Conservation (phyloP, 2,797 vertebrate genomes). For the Mycteria americana region DNA sequence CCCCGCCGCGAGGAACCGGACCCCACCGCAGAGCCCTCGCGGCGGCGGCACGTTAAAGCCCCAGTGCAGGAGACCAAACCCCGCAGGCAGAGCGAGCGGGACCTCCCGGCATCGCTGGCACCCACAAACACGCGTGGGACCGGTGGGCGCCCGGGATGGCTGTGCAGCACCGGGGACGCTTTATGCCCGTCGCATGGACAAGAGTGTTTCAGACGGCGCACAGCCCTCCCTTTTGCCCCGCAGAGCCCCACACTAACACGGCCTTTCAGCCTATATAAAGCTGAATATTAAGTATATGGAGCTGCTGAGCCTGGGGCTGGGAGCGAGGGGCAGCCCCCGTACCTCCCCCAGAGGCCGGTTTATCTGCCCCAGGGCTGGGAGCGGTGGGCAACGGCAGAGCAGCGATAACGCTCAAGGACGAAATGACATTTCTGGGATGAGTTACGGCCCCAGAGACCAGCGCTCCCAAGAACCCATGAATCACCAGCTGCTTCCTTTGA, state of each 20-base stretch:
- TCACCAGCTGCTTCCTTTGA: conserved; percentile 70
- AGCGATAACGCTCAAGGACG: conserved; percentile 69
- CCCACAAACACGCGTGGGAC: fast-evolving
- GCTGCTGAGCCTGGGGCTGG: neutral
- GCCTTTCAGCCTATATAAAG: fast-evolving
- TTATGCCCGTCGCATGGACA: fast-evolving
- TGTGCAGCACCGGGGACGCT: fast-evolving
- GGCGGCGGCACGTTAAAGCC: fast-evolving
- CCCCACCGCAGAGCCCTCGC: neutral
- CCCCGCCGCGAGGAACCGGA: neutral
- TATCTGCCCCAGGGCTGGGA: neutral
- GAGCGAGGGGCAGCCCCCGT: neutral
- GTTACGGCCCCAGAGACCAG: conserved; percentile 22
- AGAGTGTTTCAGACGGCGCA: fast-evolving
- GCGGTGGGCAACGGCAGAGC: neutral
- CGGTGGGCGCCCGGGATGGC: fast-evolving
- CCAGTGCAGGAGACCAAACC: neutral
- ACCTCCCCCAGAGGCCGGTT: neutral
- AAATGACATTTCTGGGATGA: conserved; percentile 64
- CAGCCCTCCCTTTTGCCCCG: neutral
- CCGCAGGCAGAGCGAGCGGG: neutral
- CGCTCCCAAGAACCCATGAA: conserved; percentile 2
- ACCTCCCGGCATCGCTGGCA: neutral
- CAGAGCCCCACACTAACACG: fast-evolving
- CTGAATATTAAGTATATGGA: fast-evolving